These are phyloP conservation scores for Oreotrochilus melanogaster DNA, from an alignment of 2,113 vertebrate species.

Conservation along the genomic window DNA sequence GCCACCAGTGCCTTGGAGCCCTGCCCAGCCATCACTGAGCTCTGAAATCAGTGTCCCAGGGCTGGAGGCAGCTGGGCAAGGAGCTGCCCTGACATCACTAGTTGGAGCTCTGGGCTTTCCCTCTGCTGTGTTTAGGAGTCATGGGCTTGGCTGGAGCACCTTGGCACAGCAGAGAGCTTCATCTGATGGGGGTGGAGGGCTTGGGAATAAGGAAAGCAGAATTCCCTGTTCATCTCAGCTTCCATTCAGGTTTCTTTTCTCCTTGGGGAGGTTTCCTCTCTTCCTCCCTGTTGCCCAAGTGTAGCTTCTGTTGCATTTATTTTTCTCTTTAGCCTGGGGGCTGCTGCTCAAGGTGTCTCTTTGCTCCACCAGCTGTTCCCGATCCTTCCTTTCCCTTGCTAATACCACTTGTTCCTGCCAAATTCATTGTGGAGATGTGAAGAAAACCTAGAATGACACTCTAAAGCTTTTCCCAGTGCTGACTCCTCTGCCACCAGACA, in stretches of 20 bases:
- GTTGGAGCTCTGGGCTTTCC: neutral
- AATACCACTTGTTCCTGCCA: conserved; percentile 56
- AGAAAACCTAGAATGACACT: conserved; percentile 62
- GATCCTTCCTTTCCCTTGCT: conserved; percentile 24
- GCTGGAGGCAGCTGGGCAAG: neutral
- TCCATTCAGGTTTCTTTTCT: neutral
- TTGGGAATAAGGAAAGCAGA: neutral
- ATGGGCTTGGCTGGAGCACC: rapidly evolving
- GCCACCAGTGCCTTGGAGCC: neutral
- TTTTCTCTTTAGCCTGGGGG: neutral
- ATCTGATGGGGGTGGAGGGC: neutral
- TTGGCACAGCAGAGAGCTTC: neutral
- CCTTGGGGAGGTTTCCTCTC: neutral
- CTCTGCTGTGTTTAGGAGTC: rapidly evolving
- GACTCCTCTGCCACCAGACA: neutral
- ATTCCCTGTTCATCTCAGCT: neutral
- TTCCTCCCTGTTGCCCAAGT: neutral
- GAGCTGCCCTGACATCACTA: neutral
- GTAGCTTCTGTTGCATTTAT: neutral
- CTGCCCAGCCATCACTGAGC: neutral
- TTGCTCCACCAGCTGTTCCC: conserved; percentile 33
- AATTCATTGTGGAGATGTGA: conserved; percentile 17
- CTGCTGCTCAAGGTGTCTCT: conserved; percentile 30
- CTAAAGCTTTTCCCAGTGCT: neutral
- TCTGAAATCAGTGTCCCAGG: rapidly evolving